Base-by-base conservation (phyloP, 2,797 vertebrate species). In the Psittacula echo region DNA sequence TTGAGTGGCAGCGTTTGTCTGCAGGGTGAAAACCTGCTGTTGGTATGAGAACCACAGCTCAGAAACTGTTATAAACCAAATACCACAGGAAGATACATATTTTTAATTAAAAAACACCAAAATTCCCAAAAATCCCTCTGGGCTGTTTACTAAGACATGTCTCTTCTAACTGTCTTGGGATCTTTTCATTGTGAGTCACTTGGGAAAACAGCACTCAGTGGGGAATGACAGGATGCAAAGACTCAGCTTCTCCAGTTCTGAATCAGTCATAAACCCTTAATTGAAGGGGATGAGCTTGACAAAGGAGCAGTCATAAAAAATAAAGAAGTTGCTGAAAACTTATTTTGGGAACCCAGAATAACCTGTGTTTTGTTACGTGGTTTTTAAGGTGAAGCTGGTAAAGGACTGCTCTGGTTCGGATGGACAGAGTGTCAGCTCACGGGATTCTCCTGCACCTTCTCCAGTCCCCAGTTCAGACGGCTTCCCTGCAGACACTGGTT, bases 371-470 rank as follows among this genome's bases (percentile, higher is more conserved):
- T 70, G 0, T 77, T 90, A 3, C 13, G 1, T 94, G 26, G 34
- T 95, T 64, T 90, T 88, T 44, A 70, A 99, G 99, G 99, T 99
- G 82, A 99, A 99, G 84, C 96, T 99, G 94, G 97, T 97, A 48
- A 99, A 98, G 96, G 99, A 99, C 51, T 44, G 41, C 64, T 96
- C 89, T 22, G 96, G 97, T 12, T 98, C 97, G 6, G 98, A 99
- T n/a, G 98, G 96, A 24, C 97, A 98, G 26, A 98, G 98, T 22
- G 54, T 96, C 45, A 97, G 98, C 62, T 99, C 98, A 23, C 98
- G 98, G 91, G 99, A 98, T 86, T 99, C 99, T 21, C 96, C 98
- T 9, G 98, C 97, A 10, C 97, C 98, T 24, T 99, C 99, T 58
- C 98, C 98, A 0, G 90, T 95, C 22, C 98, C 98, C 83, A 98